Base-by-base conservation (phyloP, 2,113 vertebrate species). In the Narcine bancroftii region DNA sequence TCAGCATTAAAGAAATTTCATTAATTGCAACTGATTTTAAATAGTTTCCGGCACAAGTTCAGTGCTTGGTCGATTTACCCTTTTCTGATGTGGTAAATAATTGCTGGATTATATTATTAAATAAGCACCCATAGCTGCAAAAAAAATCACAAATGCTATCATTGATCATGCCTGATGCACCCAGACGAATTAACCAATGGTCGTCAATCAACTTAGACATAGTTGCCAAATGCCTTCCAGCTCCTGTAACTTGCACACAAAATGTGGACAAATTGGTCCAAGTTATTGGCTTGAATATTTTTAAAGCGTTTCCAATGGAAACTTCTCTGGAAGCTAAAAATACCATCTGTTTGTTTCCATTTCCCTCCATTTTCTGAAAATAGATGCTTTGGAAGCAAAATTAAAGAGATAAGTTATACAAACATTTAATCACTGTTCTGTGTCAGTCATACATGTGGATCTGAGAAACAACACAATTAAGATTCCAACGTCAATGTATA, bases 331-430 rank as follows among this genome's bases (percentile, higher is more conserved):
- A 60, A 36, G 9, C 24, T 81, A 85, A 36, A 85, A 60, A 85
- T n/a, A 9, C 17, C 5, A 87, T 87, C 56, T 60, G 33, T 36
- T 60, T 60, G n/a, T n/a, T 21, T 33, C 33, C 36, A 6, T 63
- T 87, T n/a, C 33, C 79, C 79, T 19, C 50, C n/a, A 21, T 33
- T 60, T 53, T 56, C 56, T 87, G 81, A 87, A 87, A 39, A 17
- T 53, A 53, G 10, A 47, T 83, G 79, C 33, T 83, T 83, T 83
- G 79, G 53, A 33, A 83, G 79, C 26, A 42, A 89, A 69, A 91
- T 29, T 69, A 83, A 83, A 45, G 63, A 91, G 89, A 91, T 91
- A 91, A 66, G n/a, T 91, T 91, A 6, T 45, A 33, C 42, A 89
- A 89, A 39, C 45, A 66, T 66, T 89, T 89, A 39, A 65, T 26